Conservation (phyloP, 2,888 invertebrate species). For the Tinea pellionella region DNA sequence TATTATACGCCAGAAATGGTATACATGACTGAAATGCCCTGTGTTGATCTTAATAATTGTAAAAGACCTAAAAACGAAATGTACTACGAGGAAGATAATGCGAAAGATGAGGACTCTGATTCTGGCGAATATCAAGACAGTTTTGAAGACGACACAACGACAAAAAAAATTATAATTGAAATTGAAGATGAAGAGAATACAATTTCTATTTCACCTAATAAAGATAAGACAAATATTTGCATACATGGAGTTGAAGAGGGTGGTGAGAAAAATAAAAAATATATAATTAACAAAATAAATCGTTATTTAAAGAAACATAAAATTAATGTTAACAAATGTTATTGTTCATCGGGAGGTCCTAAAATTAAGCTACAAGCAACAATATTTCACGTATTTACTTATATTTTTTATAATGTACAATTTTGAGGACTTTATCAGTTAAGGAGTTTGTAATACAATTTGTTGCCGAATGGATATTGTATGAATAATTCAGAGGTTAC, state of each 20-base stretch:
- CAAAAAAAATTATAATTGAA: constrained; percentile 5
- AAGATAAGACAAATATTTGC: constrained; percentile 1
- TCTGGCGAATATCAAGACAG: background rate
- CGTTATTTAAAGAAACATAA: background rate
- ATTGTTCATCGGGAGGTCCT: background rate
- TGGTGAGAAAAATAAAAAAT: background rate
- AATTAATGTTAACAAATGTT: background rate
- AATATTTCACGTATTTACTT: background rate
- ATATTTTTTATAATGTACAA: background rate
- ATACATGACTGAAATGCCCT: background rate
- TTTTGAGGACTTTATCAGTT: background rate
- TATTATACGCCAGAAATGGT: background rate
- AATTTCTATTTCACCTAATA: background rate
- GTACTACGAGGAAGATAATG: background rate
- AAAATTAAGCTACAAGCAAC: background rate
- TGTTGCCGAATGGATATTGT: background rate
- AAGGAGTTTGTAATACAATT: background rate
- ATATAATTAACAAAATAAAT: background rate
- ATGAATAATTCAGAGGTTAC: background rate
- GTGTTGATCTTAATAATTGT: no score
- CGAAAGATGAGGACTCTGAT: background rate
- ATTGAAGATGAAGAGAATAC: background rate
- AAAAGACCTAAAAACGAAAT: no score
- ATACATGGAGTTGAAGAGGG: background rate
- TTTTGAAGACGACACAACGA: background rate